These are phyloP conservation scores for Platycheirus albimanus DNA, from an alignment of 2,888 invertebrate genomes.

Conservation along the genomic window DNA sequence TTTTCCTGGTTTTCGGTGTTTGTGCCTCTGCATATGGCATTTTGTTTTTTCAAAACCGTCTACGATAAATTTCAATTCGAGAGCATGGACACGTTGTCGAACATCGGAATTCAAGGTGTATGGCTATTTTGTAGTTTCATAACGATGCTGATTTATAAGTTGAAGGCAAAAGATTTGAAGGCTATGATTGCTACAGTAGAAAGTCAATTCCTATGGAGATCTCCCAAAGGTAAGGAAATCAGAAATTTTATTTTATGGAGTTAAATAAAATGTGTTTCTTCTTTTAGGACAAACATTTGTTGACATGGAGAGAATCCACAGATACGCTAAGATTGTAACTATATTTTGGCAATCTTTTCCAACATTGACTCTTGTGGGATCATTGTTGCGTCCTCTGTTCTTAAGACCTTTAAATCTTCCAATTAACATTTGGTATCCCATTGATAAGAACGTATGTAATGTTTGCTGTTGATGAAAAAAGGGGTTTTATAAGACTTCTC, in stretches of 20 bases:
- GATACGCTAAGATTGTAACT: background rate
- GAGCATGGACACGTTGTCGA: constrained; percentile 18
- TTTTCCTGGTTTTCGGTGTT: constrained; percentile 37
- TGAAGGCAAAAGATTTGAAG: constrained; percentile 9
- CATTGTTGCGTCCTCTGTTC: constrained; percentile 7
- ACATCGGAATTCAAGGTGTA: constrained; percentile 6
- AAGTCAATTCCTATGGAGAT: constrained; percentile 32
- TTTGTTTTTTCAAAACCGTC: constrained; percentile 27
- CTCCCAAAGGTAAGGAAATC: constrained; percentile 18
- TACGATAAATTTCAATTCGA: constrained; percentile 14
- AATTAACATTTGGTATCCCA: constrained; percentile 27
- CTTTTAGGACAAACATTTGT: constrained; percentile 43
- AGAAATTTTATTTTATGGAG: too few species aligned
- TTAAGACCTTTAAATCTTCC: constrained; percentile 18
- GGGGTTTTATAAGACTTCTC: too few species aligned
- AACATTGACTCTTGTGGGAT: background rate
- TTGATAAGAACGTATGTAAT: background rate
- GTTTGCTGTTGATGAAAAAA: background rate
- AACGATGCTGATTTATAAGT: constrained; percentile 16
- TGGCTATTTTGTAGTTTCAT: constrained; percentile 26
- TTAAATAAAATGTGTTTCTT: too few species aligned
- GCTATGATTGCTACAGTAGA: constrained; percentile 23
- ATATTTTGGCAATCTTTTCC: constrained; percentile 28
- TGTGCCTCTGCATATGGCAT: constrained; percentile 25
- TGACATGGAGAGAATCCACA: constrained; percentile 4